Percentiles rank a stretch among this genome's conserved stretches.
Evolutionary conservation across 2,113 vertebrate genomes (phyloP).

Genomic region (Hippoglossus stenolepis): DNA sequence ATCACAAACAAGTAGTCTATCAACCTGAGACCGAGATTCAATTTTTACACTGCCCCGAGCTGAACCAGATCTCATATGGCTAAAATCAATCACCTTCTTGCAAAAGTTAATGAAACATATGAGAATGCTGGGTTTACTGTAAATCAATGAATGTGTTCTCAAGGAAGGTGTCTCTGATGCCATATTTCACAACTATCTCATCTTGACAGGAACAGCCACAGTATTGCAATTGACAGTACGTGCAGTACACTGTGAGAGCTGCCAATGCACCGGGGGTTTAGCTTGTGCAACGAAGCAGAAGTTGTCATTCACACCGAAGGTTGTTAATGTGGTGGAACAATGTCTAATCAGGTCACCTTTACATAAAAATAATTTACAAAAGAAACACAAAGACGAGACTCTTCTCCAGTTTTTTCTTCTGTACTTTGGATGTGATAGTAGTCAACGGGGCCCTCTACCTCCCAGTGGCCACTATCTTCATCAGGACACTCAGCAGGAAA

Average conservation of each 20-base stretch:
- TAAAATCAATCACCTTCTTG: constrained; percentile 67
- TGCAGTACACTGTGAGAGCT: background rate
- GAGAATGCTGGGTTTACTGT: constrained; percentile 41
- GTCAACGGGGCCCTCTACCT: constrained; percentile 2
- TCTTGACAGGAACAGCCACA: background rate
- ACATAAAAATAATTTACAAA: constrained; percentile 26
- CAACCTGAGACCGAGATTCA: constrained; percentile 44
- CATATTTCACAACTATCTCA: constrained; percentile 44
- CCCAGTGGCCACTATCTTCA: background rate
- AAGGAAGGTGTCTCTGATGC: constrained; percentile 22
- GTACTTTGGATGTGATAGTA: background rate
- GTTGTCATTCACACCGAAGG: constrained; percentile 27
- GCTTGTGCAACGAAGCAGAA: constrained; percentile 3
- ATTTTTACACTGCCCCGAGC: constrained; percentile 57
- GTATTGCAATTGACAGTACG: background rate
- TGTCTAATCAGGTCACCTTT: constrained; percentile 42
- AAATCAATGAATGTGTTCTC: constrained; percentile 57
- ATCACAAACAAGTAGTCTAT: constrained; percentile 54
- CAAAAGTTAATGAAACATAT: constrained; percentile 70
- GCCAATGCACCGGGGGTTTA: background rate
- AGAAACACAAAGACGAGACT: constrained; percentile 24
- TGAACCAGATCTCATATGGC: constrained; percentile 42
- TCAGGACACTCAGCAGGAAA: background rate
- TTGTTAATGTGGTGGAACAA: constrained; percentile 20
- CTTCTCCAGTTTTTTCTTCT: constrained; percentile 14